A percentile compares a stretch with the other conserved stretches of the same genome.
phyloP scores from a whole-genome alignment of 2,113 vertebrate genomes.

The cattle (Bos taurus) region DNA sequence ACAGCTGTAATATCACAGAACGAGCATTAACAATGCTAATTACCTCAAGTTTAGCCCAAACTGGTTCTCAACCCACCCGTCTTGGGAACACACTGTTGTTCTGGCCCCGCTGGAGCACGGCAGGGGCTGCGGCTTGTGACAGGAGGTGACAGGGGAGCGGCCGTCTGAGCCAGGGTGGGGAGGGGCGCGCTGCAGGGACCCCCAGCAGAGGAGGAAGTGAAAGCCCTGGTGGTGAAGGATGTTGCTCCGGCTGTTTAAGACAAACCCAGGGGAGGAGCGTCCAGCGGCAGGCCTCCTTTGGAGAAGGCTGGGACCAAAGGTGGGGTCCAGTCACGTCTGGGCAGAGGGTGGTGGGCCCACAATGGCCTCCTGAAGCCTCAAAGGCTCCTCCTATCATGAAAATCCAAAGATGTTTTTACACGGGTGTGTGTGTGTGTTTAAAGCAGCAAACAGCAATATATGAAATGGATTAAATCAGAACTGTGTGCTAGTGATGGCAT shows the following conservation, averaged over 20 bases:
- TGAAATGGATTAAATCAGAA: background rate
- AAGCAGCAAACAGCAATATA: background rate
- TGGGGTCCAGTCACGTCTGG: background rate
- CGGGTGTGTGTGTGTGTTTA: background rate
- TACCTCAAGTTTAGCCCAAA: slow-evolving; percentile 78
- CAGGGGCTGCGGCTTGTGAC: slow-evolving; percentile 11
- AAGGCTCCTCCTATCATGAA: background rate
- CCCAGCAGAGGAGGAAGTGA: background rate
- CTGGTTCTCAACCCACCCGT: slow-evolving; percentile 69
- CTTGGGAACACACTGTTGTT: slow-evolving; percentile 68
- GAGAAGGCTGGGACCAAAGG: background rate
- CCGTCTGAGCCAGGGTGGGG: background rate
- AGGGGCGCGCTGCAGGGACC: background rate
- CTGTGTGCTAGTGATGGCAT: background rate
- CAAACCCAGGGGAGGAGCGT: background rate
- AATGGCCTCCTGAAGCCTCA: background rate
- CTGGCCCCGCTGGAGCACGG: slow-evolving; percentile 30
- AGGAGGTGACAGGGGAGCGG: background rate
- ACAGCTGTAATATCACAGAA: slow-evolving; percentile 80
- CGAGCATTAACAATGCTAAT: slow-evolving; percentile 84
- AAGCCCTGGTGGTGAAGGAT: background rate
- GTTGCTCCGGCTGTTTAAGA: background rate
- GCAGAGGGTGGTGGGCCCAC: background rate
- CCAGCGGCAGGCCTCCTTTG: background rate
- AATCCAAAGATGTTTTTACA: background rate